A percentile compares a stretch with the other conserved stretches of the same genome.
phyloP scores from a whole-genome alignment of 2,888 invertebrate species.

The Tanypteryx hageni region DNA sequence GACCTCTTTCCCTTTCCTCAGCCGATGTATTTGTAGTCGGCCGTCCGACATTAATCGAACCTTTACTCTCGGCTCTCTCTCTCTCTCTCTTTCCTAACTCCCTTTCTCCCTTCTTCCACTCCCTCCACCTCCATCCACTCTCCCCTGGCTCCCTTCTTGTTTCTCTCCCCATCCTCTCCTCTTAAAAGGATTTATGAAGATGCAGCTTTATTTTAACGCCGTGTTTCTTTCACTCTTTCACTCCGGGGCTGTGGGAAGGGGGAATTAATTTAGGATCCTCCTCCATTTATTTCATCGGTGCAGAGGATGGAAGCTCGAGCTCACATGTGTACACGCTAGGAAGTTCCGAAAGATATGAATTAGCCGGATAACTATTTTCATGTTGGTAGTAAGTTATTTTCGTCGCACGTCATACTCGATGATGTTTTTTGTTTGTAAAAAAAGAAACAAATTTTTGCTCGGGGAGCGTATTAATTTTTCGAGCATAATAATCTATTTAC shows the following conservation, averaged over 20 bases:
- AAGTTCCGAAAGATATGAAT: constrained; percentile 55
- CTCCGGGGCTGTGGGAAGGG: constrained; percentile 1
- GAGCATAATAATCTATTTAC: no score
- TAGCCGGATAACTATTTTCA: constrained; percentile 26
- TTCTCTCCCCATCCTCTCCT: background rate
- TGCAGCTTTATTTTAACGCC: constrained; percentile 59
- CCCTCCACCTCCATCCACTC: background rate
- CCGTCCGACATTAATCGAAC: constrained; percentile 53
- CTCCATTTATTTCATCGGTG: constrained; percentile 34
- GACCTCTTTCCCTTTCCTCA: background rate
- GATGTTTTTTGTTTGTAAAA: background rate
- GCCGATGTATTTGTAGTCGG: constrained; percentile 57
- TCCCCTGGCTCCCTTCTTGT: background rate
- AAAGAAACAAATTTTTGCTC: background rate
- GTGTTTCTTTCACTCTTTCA: constrained; percentile 58
- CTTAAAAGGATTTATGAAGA: constrained; percentile 57
- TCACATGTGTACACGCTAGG: background rate
- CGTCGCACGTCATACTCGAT: background rate
- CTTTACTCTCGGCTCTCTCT: background rate
- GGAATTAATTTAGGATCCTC: constrained; percentile 36
- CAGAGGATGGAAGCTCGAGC: constrained; percentile 3
- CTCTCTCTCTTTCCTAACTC: background rate
- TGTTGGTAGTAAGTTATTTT: constrained; percentile 38
- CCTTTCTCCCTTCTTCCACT: background rate
- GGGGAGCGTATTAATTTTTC: background rate